A percentile compares a stretch with the other conserved stretches of the same genome.
phyloP scores from a whole-genome alignment of 2,113 vertebrate species.

The Syrrhaptes paradoxus region DNA sequence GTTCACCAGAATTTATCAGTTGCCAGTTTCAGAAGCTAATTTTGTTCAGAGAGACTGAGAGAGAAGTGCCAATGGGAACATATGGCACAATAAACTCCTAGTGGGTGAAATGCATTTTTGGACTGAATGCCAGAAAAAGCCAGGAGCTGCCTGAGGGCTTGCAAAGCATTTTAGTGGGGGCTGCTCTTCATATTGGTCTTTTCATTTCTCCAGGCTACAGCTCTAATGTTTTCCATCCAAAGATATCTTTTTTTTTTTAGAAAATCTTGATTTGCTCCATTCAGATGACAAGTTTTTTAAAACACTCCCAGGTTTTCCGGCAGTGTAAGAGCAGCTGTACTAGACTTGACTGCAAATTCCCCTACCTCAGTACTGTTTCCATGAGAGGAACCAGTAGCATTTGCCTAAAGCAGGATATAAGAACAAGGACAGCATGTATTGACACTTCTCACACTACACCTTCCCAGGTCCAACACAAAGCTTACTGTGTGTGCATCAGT shows the following conservation, averaged over 20 bases:
- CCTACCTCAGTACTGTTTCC: background rate
- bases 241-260: background rate
- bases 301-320: background rate
- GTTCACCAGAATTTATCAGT: background rate
- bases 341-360: background rate
- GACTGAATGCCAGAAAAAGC: constrained; percentile 15
- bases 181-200: background rate
- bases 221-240: background rate
- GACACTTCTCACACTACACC: background rate
- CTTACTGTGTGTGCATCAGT: background rate
- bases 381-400: background rate
- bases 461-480: background rate
- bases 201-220: background rate
- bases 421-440: background rate
- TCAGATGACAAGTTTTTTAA: background rate
- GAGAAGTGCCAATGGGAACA: background rate
- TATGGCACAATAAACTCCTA: background rate
- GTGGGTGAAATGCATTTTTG: constrained; percentile 25
- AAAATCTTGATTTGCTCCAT: background rate
- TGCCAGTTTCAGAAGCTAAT: constrained; percentile 13
- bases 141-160: background rate
- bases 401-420: background rate
- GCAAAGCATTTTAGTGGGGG: constrained; percentile 17
- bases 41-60: background rate
- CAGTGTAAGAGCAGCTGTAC: background rate